Conservation (phyloP, 2,888 invertebrate species). For the Scaptomyza flava region DNA sequence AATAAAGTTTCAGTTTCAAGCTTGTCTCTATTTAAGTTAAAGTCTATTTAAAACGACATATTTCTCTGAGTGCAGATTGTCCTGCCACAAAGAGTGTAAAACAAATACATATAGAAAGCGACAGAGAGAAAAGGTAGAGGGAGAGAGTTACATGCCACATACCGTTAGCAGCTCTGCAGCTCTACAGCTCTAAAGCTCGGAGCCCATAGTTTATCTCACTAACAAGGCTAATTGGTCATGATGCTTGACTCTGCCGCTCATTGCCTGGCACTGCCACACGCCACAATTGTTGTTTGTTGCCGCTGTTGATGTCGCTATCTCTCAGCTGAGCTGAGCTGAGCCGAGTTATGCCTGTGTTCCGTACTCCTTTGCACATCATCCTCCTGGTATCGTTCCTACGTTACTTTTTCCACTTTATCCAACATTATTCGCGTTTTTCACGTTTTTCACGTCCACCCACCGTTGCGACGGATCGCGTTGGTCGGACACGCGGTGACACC, state of each 20-base stretch:
- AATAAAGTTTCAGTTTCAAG: too few relatives aligned
- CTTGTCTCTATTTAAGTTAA: too few relatives aligned
- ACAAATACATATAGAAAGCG: neutral
- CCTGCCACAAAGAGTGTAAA: neutral
- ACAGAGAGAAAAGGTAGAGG: neutral
- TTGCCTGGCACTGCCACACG: constrained; percentile 63
- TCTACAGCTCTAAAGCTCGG: constrained; percentile 47
- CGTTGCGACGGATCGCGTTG: constrained; percentile 23
- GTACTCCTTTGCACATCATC: constrained; percentile 21
- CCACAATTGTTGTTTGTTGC: constrained; percentile 34
- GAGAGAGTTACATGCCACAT: constrained; percentile 42
- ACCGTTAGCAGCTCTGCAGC: constrained; percentile 51
- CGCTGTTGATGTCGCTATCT: too few relatives aligned
- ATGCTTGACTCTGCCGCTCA: constrained; percentile 58
- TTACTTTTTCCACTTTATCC: neutral
- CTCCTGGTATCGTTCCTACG: neutral
- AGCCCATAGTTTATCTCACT: constrained; percentile 75
- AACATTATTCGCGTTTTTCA: constrained; percentile 1
- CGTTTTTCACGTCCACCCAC: constrained; percentile 61
- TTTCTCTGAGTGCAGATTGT: constrained; percentile 12
- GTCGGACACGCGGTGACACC: constrained; percentile 69
- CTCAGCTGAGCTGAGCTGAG: too few relatives aligned
- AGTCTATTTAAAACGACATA: too few relatives aligned
- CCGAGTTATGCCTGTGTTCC: constrained; percentile 5
- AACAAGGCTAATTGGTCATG: constrained; percentile 81